These are phyloP conservation scores for Pollenia angustigena DNA, from an alignment of 2,888 invertebrate genomes.

Conservation along the genomic window DNA sequence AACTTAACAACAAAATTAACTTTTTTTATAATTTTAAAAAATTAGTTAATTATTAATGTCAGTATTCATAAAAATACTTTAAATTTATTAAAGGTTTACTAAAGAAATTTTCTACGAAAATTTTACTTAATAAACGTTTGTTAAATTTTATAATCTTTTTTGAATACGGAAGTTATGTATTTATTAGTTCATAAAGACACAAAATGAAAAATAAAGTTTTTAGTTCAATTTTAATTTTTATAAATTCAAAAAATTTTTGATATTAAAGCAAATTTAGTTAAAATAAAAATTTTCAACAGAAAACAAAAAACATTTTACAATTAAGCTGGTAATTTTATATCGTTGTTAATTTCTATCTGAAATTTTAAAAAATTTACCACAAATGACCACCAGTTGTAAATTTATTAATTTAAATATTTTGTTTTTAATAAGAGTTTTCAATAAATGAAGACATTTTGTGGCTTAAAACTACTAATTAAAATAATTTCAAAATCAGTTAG, in stretches of 20 bases:
- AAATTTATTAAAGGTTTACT: background rate
- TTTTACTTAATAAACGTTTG: no score
- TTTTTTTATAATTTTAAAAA: background rate
- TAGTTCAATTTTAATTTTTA: no score
- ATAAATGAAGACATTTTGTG: conserved; percentile 74
- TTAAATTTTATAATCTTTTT: no score
- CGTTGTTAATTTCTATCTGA: conserved; percentile 4
- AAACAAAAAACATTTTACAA: no score
- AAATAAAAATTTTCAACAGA: no score
- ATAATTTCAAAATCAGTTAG: conserved; percentile 50
- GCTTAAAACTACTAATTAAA: conserved; percentile 61
- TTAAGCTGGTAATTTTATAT: no score
- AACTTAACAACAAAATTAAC: background rate
- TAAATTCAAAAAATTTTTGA: no score
- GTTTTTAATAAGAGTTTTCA: conserved; percentile 29
- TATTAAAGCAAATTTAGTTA: no score
- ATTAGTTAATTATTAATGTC: background rate
- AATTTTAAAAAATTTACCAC: conserved; percentile 12
- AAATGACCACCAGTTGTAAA: conserved; percentile 10
- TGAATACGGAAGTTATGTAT: no score
- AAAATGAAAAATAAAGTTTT: no score
- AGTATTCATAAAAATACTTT: background rate
- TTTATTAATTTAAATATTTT: background rate
- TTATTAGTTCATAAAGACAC: no score
- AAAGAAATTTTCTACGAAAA: no score